Evolutionary conservation across 2,113 vertebrate genomes (phyloP).

Genomic region (Cervus canadensis): DNA sequence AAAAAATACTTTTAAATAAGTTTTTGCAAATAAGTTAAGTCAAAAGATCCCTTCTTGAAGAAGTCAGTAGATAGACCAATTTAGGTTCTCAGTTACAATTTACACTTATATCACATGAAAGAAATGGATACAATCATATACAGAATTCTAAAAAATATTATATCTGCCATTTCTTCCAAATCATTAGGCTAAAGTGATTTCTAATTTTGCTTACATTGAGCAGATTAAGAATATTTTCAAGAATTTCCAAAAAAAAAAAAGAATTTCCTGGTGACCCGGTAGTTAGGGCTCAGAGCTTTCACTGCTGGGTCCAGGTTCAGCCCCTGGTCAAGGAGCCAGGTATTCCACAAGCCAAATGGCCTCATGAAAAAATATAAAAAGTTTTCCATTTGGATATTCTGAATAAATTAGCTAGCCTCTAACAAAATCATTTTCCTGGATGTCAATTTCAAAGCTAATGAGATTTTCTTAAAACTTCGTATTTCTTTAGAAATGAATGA

Average conservation of each 20-base stretch:
- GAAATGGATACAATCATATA: background rate
- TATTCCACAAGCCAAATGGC: background rate
- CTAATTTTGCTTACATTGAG: conserved; percentile 26
- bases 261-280: background rate
- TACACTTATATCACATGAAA: conserved; percentile 16
- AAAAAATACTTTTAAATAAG: background rate
- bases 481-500: background rate
- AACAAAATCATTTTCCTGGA: background rate
- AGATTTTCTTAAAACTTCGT: background rate
- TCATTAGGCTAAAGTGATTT: conserved; percentile 22
- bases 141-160: conserved; percentile 23
- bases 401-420: background rate
- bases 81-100: conserved; percentile 31
- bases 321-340: background rate
- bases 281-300: background rate
- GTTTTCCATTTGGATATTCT: conserved; percentile 8
- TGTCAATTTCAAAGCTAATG: conserved; percentile 9
- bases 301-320: background rate
- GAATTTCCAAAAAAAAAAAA: background rate
- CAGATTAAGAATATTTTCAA: conserved; percentile 19
- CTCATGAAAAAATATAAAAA: background rate
- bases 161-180: background rate
- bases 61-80: conserved; percentile 23
- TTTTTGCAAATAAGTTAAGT: background rate
- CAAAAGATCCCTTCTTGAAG: background rate